Evolutionary conservation across 2,888 invertebrate genomes (phyloP), one percentile per base, ranked within the genome.

Genomic region (Cetonia aurata): DNA sequence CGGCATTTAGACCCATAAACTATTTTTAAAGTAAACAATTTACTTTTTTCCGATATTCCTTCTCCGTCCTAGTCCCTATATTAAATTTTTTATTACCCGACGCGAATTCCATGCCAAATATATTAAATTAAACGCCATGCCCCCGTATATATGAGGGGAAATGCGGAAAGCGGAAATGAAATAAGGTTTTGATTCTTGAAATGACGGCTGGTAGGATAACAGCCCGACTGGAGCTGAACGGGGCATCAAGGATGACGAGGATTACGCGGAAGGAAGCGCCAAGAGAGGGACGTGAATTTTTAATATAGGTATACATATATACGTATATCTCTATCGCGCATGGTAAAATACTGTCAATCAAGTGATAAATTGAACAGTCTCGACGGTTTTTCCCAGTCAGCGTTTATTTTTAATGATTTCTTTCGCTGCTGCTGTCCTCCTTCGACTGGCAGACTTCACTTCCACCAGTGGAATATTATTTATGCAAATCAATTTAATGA

Each of bases 11-110:
- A 31, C 31, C 62, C 62, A 62, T 70, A 70, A 70, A 70, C 69
- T 70, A 70, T 70, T 70, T 70, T 62, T 62, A 70, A 70, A 70
- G 65, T 70, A 65, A 65, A 62, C 69, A 55, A 42, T 55, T 65
- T 62, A 62, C 55, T 62, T 70, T 60, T 42, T 65, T 65, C 50
- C 55, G 55, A 70, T 62, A 53, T 65, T 46, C 53, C 48, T 65
- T 50, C 62, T 33, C 42, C 42, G 17, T 42, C 19, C 42, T 19
- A 13, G 37, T 37, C 15, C 50, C 41, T 65, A 41, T 65, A 48
- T 52, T 65, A 65, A 65, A 65, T 65, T 65, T 65, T 65, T 52
- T 52, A 65, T 65, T 65, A 50, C 50, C 37, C 50, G 37, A 37
- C 62, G 37, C 17, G 41, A 41, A 65, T 65, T 65, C 62, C 33